Percentiles rank a stretch among this genome's conserved stretches.
These are phyloP conservation scores for Chouioia cunea DNA, from an alignment of 2,888 invertebrate species.

Conservation along the genomic window DNA sequence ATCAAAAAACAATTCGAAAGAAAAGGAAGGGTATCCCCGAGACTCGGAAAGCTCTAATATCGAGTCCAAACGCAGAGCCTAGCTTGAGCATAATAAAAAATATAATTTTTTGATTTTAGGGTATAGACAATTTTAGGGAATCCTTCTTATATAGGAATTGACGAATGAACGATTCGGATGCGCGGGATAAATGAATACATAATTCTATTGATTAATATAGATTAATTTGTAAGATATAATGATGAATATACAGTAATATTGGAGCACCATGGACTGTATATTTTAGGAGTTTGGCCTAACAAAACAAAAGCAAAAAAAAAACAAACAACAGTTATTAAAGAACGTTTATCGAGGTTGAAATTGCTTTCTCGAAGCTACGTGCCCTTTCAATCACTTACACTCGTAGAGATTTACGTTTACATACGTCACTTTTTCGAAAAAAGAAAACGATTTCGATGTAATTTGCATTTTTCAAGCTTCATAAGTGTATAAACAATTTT, in stretches of 20 bases:
- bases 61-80: conserved; percentile 37
- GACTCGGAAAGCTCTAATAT: conserved; percentile 44
- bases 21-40: conserved; percentile 39
- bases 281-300: conserved; percentile 63
- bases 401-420: no score
- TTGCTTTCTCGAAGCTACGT: conserved; percentile 34
- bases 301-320: conserved; percentile 30
- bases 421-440: no score
- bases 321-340: conserved; percentile 22
- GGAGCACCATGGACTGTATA: conserved; percentile 61
- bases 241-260: conserved; percentile 47
- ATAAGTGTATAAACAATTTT: neutral
- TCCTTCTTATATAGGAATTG: conserved; percentile 61
- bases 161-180: conserved; percentile 45
- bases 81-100: conserved; percentile 34
- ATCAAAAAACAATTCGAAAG: conserved; percentile 20
- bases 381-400: conserved; percentile 12
- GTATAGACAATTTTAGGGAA: conserved; percentile 47
- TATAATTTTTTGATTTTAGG: conserved; percentile 37
- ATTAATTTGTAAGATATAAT: conserved; percentile 25
- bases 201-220: conserved; percentile 47
- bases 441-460: neutral
- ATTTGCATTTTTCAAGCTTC: conserved; percentile 2
- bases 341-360: conserved; percentile 43
- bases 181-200: conserved; percentile 44